Percentiles rank a stretch among this genome's conserved stretches.
Conservation (phyloP, 1,140 invertebrate genomes). For the Drosophila repleta region DNA sequence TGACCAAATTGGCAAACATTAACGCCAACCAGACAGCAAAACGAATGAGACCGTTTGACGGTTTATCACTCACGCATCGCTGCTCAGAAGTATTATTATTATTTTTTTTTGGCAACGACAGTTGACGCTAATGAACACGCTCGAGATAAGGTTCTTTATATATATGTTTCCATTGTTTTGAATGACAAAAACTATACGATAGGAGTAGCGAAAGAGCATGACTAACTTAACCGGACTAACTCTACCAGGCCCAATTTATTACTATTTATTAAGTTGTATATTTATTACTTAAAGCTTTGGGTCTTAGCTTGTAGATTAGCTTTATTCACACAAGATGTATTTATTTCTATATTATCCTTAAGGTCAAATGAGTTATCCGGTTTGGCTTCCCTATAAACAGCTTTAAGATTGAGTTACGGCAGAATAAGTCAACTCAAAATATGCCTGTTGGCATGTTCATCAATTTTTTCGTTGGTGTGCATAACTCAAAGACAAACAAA, state of each 20-base stretch:
- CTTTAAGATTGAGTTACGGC: conserved; percentile 6
- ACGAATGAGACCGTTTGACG: conserved; percentile 32
- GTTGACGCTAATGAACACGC: conserved; percentile 24
- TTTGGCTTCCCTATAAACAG: background rate
- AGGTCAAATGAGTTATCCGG: too few species aligned
- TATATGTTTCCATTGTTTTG: conserved; percentile 13
- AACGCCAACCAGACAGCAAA: conserved; percentile 27
- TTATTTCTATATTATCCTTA: background rate
- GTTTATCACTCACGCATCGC: conserved; percentile 31
- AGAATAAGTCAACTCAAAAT: conserved; percentile 25
- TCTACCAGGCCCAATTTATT: too few species aligned
- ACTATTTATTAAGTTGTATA: too few species aligned
- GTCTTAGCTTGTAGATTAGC: too few species aligned
- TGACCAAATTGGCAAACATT: conserved; percentile 40
- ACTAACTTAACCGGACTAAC: too few species aligned
- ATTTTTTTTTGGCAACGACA: conserved; percentile 26
- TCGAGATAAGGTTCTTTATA: background rate
- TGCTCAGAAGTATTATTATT: conserved; percentile 23
- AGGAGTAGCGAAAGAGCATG: too few species aligned
- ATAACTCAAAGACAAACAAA: conserved; percentile 44
- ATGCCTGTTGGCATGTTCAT: conserved; percentile 48
- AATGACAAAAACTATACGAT: background rate
- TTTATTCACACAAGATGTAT: background rate
- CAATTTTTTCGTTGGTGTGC: conserved; percentile 26
- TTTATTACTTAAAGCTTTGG: too few species aligned